Evolutionary conservation across 2,113 vertebrate genomes (phyloP).

Genomic region (Dryoscopus gambensis): DNA sequence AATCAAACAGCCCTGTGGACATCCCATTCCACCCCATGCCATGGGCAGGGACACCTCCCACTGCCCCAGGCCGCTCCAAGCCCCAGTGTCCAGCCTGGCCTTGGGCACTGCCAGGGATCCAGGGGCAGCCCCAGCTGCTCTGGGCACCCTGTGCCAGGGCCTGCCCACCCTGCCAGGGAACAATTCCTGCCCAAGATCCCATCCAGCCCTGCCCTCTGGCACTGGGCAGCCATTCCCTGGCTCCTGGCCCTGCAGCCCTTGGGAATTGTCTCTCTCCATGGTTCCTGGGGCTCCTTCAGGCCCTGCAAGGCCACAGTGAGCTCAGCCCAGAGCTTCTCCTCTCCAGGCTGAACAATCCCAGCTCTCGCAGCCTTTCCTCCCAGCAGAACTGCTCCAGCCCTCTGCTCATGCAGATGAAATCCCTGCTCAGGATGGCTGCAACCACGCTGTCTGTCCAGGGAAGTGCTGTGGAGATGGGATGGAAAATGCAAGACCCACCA

Average conservation of each 20-base stretch:
- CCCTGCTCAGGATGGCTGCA: background rate
- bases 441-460: accelerated
- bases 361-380: background rate
- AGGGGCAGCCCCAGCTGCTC: background rate
- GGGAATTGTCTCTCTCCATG: too few relatives aligned
- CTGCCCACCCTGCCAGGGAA: background rate
- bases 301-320: too few relatives aligned
- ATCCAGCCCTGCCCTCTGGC: background rate
- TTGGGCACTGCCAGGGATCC: background rate
- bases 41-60: background rate
- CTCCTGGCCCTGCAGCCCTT: too few relatives aligned
- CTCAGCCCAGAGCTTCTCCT: too few relatives aligned
- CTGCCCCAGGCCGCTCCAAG: background rate
- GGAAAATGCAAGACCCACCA: background rate
- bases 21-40: background rate
- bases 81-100: background rate
- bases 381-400: background rate
- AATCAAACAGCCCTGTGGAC: background rate
- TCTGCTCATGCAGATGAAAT: background rate
- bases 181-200: background rate
- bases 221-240: background rate
- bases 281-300: too few relatives aligned
- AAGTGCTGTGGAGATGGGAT: background rate
- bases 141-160: background rate
- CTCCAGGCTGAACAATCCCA: background rate